These are phyloP conservation scores for Oryzias javanicus DNA, from an alignment of 2,113 vertebrate genomes.

Conservation along the genomic window DNA sequence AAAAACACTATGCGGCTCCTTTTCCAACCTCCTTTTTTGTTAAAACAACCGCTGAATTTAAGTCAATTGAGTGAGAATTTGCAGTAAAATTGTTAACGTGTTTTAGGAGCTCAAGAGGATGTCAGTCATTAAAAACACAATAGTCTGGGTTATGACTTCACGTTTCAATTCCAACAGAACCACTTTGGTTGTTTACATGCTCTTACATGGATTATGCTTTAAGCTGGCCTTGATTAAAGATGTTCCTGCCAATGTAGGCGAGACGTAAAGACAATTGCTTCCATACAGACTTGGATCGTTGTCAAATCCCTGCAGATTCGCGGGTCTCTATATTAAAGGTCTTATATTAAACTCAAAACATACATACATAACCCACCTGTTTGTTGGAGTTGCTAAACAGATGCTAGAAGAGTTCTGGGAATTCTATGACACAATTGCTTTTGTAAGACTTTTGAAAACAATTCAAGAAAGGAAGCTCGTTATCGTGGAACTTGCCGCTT, in stretches of 20 bases:
- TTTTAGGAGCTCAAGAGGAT: slow-evolving; percentile 30
- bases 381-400: slow-evolving; percentile 4
- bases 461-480: neutral
- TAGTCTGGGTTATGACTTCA: slow-evolving; percentile 39
- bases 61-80: slow-evolving; percentile 5
- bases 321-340: too few relatives aligned
- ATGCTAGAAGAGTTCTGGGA: too few relatives aligned
- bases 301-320: neutral
- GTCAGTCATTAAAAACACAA: slow-evolving; percentile 17
- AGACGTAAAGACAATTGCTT: slow-evolving; percentile 11
- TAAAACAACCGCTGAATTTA: slow-evolving; percentile 21
- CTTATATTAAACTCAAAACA: slow-evolving; percentile 15
- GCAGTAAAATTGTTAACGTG: slow-evolving; percentile 1
- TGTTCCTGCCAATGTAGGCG: neutral
- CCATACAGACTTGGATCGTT: neutral
- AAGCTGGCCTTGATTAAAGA: slow-evolving; percentile 41
- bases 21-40: too few relatives aligned
- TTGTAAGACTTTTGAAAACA: neutral
- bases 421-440: neutral
- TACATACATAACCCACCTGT: slow-evolving; percentile 30
- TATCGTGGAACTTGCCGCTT: neutral
- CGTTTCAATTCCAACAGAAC: slow-evolving; percentile 30
- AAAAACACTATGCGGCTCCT: too few relatives aligned
- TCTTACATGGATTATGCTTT: slow-evolving; percentile 9
- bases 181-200: slow-evolving; percentile 46